Evolutionary conservation across 2,113 vertebrate species (phyloP).

Genomic region (Coregonus clupeaformis): DNA sequence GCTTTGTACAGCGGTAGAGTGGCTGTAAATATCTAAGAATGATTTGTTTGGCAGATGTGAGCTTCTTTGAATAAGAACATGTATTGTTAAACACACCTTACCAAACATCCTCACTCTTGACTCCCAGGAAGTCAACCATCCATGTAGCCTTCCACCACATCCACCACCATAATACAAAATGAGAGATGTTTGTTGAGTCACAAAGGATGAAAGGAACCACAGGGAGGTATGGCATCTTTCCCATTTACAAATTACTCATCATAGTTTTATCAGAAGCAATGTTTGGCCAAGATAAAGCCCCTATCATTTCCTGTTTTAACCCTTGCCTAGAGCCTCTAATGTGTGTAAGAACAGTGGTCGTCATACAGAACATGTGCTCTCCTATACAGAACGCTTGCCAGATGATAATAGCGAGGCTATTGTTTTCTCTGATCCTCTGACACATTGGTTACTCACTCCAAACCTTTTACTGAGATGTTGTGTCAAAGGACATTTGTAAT

Average conservation of each 20-base stretch:
- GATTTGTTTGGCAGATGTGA: constrained; percentile 42
- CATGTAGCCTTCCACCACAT: constrained; percentile 55
- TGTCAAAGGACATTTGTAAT: background rate
- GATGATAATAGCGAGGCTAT: background rate
- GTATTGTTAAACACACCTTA: constrained; percentile 38
- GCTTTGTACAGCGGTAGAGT: constrained; percentile 17
- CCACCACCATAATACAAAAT: constrained; percentile 51
- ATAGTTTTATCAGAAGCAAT: constrained; percentile 61
- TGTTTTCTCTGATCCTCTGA: background rate
- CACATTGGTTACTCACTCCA: background rate
- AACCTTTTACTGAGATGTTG: background rate
- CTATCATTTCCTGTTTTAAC: constrained; percentile 52
- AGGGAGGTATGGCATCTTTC: constrained; percentile 55
- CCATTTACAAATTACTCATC: constrained; percentile 70
- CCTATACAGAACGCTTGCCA: background rate
- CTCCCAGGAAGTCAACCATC: constrained; percentile 54
- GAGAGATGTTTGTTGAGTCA: constrained; percentile 54
- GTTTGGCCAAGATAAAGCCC: constrained; percentile 60
- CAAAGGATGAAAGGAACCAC: constrained; percentile 54
- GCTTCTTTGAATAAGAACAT: constrained; percentile 61
- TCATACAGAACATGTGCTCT: constrained; percentile 7
- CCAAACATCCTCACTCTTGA: constrained; percentile 51
- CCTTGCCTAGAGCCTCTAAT: constrained; percentile 7
- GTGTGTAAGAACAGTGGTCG: constrained; percentile 7
- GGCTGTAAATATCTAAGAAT: background rate